These are phyloP conservation scores for Rhagium mordax DNA, from an alignment of 2,888 invertebrate species.

Conservation along the genomic window DNA sequence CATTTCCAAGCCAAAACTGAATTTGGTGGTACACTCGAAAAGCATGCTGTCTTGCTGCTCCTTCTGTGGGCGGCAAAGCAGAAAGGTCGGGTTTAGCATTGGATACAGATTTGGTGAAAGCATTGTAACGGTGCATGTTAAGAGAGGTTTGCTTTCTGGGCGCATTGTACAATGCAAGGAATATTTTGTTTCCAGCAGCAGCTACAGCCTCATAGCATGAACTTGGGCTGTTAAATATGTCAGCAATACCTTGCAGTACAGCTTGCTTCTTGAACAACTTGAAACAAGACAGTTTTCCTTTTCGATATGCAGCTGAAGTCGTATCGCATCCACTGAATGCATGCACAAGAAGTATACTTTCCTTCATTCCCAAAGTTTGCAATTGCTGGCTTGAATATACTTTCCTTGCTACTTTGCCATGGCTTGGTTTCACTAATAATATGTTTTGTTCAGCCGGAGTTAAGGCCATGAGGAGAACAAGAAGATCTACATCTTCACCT, in stretches of 20 bases:
- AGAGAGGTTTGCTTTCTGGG: conserved; percentile 3
- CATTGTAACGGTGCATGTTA: background rate
- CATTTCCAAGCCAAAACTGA: background rate
- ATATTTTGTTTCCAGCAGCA: background rate
- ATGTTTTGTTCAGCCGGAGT: conserved; percentile 1
- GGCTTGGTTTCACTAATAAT: conserved; percentile 1
- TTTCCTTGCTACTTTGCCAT: conserved; percentile 9
- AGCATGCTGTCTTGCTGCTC: background rate
- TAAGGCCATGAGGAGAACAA: conserved; percentile 1
- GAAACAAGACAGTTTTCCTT: background rate
- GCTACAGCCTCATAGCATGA: conserved; percentile 9
- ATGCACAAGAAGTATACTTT: background rate
- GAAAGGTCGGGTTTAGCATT: conserved; percentile 3
- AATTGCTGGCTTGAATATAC: conserved; percentile 20
- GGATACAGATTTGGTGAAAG: conserved; percentile 5
- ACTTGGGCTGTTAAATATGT: conserved; percentile 14
- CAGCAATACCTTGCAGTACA: background rate
- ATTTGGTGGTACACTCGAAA: background rate
- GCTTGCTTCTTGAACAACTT: conserved; percentile 1
- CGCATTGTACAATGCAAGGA: background rate
- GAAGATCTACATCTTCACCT: conserved; percentile 1
- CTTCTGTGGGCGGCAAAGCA: background rate
- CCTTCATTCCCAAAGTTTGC: conserved; percentile 1
- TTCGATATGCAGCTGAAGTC: conserved; percentile 1
- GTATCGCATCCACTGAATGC: background rate